Evolutionary conservation across 1,140 invertebrate genomes (phyloP).

Genomic region (Rhizoglyphus robini): DNA sequence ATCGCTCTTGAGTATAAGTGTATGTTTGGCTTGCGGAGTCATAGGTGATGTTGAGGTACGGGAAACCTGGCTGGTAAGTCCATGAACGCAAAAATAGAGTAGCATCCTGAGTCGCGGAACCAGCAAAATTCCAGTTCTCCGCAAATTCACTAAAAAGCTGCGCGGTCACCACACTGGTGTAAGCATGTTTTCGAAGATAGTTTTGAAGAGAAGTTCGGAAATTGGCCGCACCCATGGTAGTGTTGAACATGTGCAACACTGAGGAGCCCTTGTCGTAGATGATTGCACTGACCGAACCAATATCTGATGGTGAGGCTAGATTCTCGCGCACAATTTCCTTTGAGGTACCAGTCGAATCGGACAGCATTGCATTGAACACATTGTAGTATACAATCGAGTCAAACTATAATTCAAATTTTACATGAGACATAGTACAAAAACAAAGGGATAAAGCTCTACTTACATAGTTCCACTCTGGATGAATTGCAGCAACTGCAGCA

Average conservation of each 20-base stretch:
- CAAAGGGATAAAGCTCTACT: slow-evolving; percentile 35
- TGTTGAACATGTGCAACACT: slow-evolving; percentile 88
- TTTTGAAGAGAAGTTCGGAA: slow-evolving; percentile 25
- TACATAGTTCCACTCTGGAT: slow-evolving; percentile 50
- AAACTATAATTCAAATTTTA: slow-evolving; percentile 30
- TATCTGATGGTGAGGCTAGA: slow-evolving; percentile 70
- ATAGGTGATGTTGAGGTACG: slow-evolving; percentile 48
- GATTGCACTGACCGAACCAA: slow-evolving; percentile 72
- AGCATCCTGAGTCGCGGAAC: slow-evolving; percentile 29
- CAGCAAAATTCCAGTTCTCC: no score
- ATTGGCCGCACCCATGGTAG: slow-evolving; percentile 71
- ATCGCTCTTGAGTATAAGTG: background rate
- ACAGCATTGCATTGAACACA: slow-evolving; percentile 62
- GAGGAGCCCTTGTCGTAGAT: slow-evolving; percentile 67
- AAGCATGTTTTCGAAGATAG: slow-evolving; percentile 25
- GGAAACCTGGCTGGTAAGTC: slow-evolving; percentile 81
- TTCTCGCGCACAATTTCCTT: slow-evolving; percentile 72
- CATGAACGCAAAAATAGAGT: slow-evolving; percentile 76
- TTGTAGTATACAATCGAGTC: slow-evolving; percentile 71
- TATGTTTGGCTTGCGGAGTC: slow-evolving; percentile 38
- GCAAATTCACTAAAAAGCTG: slow-evolving; percentile 23
- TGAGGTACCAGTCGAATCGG: slow-evolving; percentile 64
- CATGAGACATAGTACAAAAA: slow-evolving; percentile 17
- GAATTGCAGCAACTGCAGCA: slow-evolving; percentile 52
- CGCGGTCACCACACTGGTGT: slow-evolving; percentile 21